A percentile compares a stretch with the other conserved stretches of the same genome.
phyloP scores from a whole-genome alignment of 2,797 vertebrate species.

The Eulemur rubriventer region DNA sequence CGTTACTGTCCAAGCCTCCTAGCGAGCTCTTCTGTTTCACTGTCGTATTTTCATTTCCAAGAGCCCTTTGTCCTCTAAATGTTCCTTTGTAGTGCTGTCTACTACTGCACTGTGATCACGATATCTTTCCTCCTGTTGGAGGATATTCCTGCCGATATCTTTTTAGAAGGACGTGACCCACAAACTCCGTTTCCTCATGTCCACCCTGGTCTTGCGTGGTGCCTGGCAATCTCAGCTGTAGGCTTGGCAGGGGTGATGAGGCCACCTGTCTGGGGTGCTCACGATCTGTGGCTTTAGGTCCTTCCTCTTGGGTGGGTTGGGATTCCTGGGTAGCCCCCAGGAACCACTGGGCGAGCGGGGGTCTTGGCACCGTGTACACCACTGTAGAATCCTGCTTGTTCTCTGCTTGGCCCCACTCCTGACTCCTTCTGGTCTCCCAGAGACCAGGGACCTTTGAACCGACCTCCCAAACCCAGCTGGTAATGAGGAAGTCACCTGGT shows the following conservation, averaged over 20 bases:
- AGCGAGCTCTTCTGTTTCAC: not conserved
- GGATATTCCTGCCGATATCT: not conserved
- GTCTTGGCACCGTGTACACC: not conserved
- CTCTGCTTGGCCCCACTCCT: not conserved
- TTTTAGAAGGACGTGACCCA: not conserved
- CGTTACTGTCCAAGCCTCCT: not conserved
- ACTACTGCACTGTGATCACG: not conserved
- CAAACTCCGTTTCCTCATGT: not conserved
- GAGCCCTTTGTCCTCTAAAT: not conserved
- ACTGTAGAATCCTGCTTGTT: not conserved
- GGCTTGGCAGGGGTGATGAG: fast-evolving
- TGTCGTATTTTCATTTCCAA: not conserved
- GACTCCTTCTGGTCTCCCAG: not conserved
- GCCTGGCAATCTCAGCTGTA: fast-evolving
- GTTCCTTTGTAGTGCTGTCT: too few relatives aligned
- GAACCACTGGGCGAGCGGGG: not conserved
- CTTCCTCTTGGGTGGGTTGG: not conserved
- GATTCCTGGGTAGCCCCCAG: not conserved
- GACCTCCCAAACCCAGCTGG: fast-evolving
- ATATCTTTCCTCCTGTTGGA: not conserved
- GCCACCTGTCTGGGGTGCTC: not conserved
- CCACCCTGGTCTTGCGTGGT: fast-evolving
- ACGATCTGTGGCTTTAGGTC: not conserved
- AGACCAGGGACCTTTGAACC: not conserved
- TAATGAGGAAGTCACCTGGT: fast-evolving